Base-by-base conservation (phyloP, 2,888 invertebrate species). In the Acrobasis repandana region DNA sequence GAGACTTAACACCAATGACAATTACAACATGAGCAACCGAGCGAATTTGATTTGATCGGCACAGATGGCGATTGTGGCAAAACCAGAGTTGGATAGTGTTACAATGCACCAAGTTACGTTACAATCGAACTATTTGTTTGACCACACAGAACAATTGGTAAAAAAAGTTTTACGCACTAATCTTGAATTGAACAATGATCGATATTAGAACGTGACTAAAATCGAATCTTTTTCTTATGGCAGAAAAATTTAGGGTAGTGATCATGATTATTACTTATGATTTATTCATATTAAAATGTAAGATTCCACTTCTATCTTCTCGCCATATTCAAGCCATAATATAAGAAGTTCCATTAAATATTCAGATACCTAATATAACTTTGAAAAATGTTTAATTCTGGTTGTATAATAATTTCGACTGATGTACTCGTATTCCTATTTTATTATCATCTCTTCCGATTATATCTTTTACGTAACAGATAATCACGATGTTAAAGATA, bases 131-230 rank as follows among this genome's bases (percentile, higher is more conserved):
- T 48, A 61, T 58, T 58, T 48, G 33, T 48, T 48, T 16, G 20
- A n/a, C 34, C 34, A 16, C 15, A 58, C n/a, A 67, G 71, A 63
- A 68, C 51, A 63, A 61, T 57, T 10, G 54, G 57, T 20, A 76
- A 70, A 70, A 73, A 75, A 74, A 64, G 65, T 63, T 74, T 77
- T 67, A 73, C 74, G 76, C 77, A 79, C 75, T 78, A 78, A 60
- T 72, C 47, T 67, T 9, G 65, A 64, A 73, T 72, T 68, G 68
- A 54, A 67, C 65, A 66, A 72, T 68, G 67, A 73, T 67, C 69
- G 60, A 60, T 58, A 69, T 67, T 56, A 61, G 69, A 72, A 74
- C 79, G 77, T 82, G 77, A 80, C 74, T 73, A 65, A 72, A 76
- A 71, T 65, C 65, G 65, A 75, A 68, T 66, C 63, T 71, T 65